Evolutionary conservation across 1,140 invertebrate species (phyloP).

Genomic region (Scaptomyza pallida): DNA sequence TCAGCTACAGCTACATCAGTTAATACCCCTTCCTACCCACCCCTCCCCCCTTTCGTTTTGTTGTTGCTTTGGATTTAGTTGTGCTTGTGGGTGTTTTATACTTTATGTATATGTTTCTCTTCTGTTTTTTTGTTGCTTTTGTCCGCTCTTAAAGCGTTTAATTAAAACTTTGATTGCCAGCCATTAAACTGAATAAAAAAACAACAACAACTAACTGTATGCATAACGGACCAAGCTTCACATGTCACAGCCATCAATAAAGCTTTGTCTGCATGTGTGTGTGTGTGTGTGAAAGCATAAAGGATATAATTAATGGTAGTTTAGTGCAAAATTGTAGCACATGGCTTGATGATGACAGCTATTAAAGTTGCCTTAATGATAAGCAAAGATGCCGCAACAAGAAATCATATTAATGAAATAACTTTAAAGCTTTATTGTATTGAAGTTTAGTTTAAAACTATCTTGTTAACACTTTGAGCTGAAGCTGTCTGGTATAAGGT

Average conservation of each 20-base stretch:
- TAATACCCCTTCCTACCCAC: neutral
- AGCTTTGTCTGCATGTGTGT: slow-evolving; percentile 1
- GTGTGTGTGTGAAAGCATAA: slow-evolving; percentile 5
- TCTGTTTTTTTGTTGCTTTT: slow-evolving; percentile 19
- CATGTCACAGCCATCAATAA: slow-evolving; percentile 11
- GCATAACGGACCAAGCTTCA: slow-evolving; percentile 10
- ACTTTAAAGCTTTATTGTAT: no score
- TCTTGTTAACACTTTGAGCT: no score
- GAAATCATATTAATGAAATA: neutral
- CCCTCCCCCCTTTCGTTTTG: neutral
- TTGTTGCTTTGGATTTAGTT: slow-evolving; percentile 52
- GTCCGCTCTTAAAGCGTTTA: slow-evolving; percentile 69
- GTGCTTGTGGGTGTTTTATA: slow-evolving; percentile 36
- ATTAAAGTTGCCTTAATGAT: neutral
- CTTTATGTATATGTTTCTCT: neutral
- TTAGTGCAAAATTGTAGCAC: slow-evolving; percentile 16
- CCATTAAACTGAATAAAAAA: slow-evolving; percentile 39
- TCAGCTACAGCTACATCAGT: neutral
- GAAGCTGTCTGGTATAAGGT: no score
- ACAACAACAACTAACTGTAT: slow-evolving; percentile 29
- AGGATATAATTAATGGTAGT: slow-evolving; percentile 24
- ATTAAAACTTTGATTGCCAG: slow-evolving; percentile 77
- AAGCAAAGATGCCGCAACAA: neutral
- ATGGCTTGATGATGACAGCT: neutral
- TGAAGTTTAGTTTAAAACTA: no score